Evolutionary conservation across 2,113 vertebrate species (phyloP), one percentile per base, ranked within the genome.

Genomic region (Ailurus styani): DNA sequence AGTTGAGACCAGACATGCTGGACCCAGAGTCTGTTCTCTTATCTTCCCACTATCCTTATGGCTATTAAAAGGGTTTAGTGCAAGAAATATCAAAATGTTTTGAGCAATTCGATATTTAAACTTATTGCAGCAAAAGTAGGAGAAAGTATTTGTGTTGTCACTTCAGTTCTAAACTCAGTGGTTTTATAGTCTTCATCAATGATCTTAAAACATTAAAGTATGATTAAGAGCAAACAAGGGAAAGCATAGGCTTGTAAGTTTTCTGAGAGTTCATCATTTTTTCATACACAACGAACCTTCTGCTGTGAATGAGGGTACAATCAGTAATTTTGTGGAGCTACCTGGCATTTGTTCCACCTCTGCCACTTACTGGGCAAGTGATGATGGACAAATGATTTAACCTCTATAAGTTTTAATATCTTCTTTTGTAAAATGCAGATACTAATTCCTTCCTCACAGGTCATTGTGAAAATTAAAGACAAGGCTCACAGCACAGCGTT

Each of bases 141-240:
- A 83, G 57, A 47, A 95, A 68, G 83, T 72, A 31, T 47, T 73
- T 96, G 47, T 86, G 34, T 91, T 81, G 64, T 40, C 23, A 79
- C 55, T 86, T 97, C 11, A 45, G 50, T 77, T 97, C 37, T 54
- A 86, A 90, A 81, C 83, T 60, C 60, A 91, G 27, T 95, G 60
- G 31, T 62, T 75, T 81, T 93, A 75, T 78, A 79, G 66, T 86
- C 78, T 97, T 98, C 23, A 7, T 90, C 31, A 85, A 72, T 62
- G 87, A n/a, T 55, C 40, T 78, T 90, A 92, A 87, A 78, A 95
- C 91, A 83, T 86, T 88, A 55, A 95, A 87, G 50, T 54, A 94
- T 85, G 50, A 72, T 87, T 57, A 95, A 95, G 68, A 96, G 62
- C 78, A 79, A 90, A 73, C 29, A 78, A 25, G n/a, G 85, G 40